Conservation (phyloP, 2,113 vertebrate genomes). For the Dicerorhinus sumatrensis region DNA sequence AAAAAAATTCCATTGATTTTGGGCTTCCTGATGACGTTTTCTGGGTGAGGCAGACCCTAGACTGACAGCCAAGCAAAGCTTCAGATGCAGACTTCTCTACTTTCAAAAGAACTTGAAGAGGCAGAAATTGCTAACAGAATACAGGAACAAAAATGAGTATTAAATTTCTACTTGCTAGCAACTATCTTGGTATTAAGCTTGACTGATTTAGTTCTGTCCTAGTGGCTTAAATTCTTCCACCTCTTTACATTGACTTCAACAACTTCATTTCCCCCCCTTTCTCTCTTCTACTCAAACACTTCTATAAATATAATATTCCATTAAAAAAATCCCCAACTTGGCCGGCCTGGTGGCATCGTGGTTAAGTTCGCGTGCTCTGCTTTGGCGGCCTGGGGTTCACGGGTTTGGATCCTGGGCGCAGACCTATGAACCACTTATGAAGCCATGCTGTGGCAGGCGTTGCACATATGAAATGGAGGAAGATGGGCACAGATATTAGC, state of each 20-base stretch:
- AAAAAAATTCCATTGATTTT: slow-evolving; percentile 54
- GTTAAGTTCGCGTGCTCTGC: too few relatives aligned
- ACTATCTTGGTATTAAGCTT: neutral
- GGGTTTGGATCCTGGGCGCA: too few relatives aligned
- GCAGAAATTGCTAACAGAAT: slow-evolving; percentile 38
- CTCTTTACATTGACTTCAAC: slow-evolving; percentile 37
- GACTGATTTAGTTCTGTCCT: neutral
- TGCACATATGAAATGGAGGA: too few relatives aligned
- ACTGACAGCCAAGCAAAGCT: slow-evolving; percentile 47
- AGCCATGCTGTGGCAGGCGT: too few relatives aligned
- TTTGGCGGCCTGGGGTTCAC: too few relatives aligned
- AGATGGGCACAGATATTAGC: too few relatives aligned
- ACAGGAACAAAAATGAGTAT: slow-evolving; percentile 30
- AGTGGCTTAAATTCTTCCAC: neutral
- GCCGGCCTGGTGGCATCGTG: too few relatives aligned
- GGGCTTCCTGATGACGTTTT: slow-evolving; percentile 47
- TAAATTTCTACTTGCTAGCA: slow-evolving; percentile 26
- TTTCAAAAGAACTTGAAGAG: slow-evolving; percentile 57
- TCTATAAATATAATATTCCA: neutral
- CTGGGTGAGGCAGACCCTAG: slow-evolving; percentile 46
- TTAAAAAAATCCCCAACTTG: neutral
- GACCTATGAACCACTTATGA: too few relatives aligned
- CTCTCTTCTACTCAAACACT: slow-evolving; percentile 34
- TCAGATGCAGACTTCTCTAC: slow-evolving; percentile 30
- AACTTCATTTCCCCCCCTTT: neutral